A percentile compares a stretch with the other conserved stretches of the same genome.
Evolutionary conservation across 2,797 vertebrate genomes (phyloP).

Genomic region (Jordanella pulchra): DNA sequence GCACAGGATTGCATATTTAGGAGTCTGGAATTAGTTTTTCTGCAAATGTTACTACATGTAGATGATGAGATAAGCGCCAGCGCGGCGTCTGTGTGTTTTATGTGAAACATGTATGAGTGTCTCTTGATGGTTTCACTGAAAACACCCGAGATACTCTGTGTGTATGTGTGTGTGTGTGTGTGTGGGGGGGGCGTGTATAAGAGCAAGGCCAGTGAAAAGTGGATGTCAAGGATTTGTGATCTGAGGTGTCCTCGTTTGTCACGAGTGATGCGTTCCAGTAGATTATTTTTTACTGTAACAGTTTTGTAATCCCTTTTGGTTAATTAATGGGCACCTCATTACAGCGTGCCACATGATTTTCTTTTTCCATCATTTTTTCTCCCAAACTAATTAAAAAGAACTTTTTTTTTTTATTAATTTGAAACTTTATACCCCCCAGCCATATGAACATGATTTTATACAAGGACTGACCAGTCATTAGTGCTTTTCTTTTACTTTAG

Average conservation of each 20-base stretch:
- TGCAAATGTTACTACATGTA: conserved; percentile 20
- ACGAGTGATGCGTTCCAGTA: conserved; percentile 50
- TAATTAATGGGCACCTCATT: conserved; percentile 56
- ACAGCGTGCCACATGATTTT: conserved; percentile 43
- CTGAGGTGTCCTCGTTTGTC: conserved; percentile 66
- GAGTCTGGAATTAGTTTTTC: conserved; percentile 39
- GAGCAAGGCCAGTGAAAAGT: conserved; percentile 36
- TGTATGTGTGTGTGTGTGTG: background rate
- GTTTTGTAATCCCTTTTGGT: conserved; percentile 62
- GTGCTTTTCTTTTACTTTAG: background rate
- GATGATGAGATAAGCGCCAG: conserved; percentile 27
- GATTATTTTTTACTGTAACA: conserved; percentile 44
- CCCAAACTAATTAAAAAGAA: conserved; percentile 34
- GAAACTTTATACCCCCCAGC: background rate
- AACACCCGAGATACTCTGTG: conserved; percentile 14
- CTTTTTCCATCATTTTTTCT: conserved; percentile 37
- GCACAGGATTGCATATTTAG: conserved; percentile 32
- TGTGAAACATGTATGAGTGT: conserved; percentile 6
- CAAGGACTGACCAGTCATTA: background rate
- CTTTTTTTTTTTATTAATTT: conserved; percentile 25
- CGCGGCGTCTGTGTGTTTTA: conserved; percentile 14
- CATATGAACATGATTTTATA: conserved; percentile 17
- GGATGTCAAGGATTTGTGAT: conserved; percentile 29
- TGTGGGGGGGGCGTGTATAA: conserved; percentile 6
- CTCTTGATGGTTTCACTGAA: conserved; percentile 16